Conservation (phyloP, 2,113 vertebrate genomes). For the Hassar affinis region DNA sequence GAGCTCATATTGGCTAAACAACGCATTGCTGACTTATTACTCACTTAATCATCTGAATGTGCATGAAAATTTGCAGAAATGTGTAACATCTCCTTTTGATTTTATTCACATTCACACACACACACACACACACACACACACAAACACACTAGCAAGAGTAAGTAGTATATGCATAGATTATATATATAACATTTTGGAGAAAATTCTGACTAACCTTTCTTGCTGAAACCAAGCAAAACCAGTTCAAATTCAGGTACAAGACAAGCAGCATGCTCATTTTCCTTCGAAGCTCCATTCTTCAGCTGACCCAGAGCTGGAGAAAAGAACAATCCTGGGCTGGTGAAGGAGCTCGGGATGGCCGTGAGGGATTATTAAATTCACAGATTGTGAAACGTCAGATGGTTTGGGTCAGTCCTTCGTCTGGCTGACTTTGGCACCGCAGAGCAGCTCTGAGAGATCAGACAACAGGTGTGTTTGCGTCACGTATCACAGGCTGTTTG, state of each 20-base stretch:
- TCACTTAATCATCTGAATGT: background rate
- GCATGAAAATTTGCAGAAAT: background rate
- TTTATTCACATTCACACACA: background rate
- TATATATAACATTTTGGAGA: background rate
- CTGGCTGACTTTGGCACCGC: background rate
- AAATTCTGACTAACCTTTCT: constrained; percentile 30
- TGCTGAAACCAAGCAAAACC: constrained; percentile 46
- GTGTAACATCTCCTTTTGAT: background rate
- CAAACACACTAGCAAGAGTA: background rate
- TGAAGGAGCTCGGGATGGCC: background rate
- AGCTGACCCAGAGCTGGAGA: constrained; percentile 15
- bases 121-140: too few species aligned
- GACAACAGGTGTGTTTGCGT: constrained; percentile 10
- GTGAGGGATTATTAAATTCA: background rate
- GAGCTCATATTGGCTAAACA: background rate
- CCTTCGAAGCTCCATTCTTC: constrained; percentile 58
- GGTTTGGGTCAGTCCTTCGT: background rate
- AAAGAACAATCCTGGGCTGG: background rate
- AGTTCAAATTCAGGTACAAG: constrained; percentile 46
- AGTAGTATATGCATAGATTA: background rate
- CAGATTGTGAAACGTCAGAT: background rate
- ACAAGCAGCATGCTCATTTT: constrained; percentile 51
- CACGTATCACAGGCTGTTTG: constrained; percentile 41
- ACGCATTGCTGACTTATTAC: background rate
- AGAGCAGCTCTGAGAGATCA: constrained; percentile 5